A percentile compares a stretch with the other conserved stretches of the same genome.
These are phyloP conservation scores for Acyrthosiphon pisum DNA, from an alignment of 1,140 invertebrate genomes.

Conservation along the genomic window DNA sequence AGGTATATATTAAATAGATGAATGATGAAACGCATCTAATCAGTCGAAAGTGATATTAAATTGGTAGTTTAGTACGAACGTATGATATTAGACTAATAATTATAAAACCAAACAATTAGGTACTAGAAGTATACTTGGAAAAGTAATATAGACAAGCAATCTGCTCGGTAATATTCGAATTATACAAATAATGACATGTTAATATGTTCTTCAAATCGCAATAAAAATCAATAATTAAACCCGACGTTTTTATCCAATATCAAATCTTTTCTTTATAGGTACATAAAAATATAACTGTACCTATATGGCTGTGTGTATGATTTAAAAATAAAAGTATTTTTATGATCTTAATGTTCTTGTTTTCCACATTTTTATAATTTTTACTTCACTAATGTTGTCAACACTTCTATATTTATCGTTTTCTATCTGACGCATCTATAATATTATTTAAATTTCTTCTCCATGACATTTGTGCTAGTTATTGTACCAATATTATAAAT, in stretches of 20 bases:
- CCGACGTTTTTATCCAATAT: no score
- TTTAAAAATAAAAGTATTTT: no score
- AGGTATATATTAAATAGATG: background rate
- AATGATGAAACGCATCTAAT: background rate
- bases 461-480: no score
- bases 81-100: background rate
- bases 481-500: no score
- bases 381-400: no score
- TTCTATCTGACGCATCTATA: no score
- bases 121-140: background rate
- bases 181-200: background rate
- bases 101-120: background rate
- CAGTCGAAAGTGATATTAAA: background rate
- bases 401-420: no score
- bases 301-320: no score
- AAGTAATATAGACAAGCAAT: background rate
- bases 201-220: background rate
- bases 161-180: background rate
- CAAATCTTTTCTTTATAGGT: background rate
- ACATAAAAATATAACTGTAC: background rate
- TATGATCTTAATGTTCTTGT: no score
- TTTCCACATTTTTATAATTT: no score
- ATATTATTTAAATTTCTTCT: no score
- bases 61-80: background rate
- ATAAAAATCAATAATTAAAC: background rate